A percentile compares a stretch with the other conserved stretches of the same genome.
phyloP scores from a whole-genome alignment of 2,888 invertebrate genomes.

The Trachelus troglodyta region DNA sequence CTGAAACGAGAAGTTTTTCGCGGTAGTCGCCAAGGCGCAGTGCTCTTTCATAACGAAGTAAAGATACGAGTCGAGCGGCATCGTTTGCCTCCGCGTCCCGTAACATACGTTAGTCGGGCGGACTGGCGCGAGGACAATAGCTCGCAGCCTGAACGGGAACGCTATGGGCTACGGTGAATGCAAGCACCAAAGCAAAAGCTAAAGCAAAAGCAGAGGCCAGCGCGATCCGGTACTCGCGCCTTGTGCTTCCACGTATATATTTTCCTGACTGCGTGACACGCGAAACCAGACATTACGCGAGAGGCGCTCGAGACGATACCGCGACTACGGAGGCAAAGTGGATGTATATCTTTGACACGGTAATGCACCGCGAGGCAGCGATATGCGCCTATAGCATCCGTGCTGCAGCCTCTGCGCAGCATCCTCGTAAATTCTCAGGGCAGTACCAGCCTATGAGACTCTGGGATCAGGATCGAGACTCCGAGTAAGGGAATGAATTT shows the following conservation, averaged over 20 bases:
- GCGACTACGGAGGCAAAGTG: not conserved
- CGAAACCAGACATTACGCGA: not conserved
- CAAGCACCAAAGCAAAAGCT: not conserved
- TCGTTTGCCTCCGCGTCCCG: not conserved
- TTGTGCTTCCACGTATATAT: not conserved
- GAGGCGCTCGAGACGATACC: not conserved
- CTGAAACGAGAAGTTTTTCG: not conserved
- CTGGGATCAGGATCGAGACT: not conserved
- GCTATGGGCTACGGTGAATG: not conserved
- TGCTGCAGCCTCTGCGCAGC: not conserved
- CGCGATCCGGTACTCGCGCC: not conserved
- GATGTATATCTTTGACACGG: conserved; percentile 8
- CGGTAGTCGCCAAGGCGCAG: conserved; percentile 1
- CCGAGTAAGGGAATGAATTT: not conserved
- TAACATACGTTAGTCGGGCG: not conserved
- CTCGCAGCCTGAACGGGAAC: conserved; percentile 1
- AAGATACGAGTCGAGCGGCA: conserved; percentile 17
- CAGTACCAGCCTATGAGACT: not conserved
- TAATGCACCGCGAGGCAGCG: conserved; percentile 4
- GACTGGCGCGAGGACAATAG: not conserved
- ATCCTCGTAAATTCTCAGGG: not conserved
- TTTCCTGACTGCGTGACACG: not conserved
- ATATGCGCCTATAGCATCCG: not conserved
- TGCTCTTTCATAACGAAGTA: conserved; percentile 17
- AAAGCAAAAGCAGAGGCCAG: not conserved